Base-by-base conservation (phyloP, 2,797 vertebrate genomes). In the Rhabdomys pumilio region DNA sequence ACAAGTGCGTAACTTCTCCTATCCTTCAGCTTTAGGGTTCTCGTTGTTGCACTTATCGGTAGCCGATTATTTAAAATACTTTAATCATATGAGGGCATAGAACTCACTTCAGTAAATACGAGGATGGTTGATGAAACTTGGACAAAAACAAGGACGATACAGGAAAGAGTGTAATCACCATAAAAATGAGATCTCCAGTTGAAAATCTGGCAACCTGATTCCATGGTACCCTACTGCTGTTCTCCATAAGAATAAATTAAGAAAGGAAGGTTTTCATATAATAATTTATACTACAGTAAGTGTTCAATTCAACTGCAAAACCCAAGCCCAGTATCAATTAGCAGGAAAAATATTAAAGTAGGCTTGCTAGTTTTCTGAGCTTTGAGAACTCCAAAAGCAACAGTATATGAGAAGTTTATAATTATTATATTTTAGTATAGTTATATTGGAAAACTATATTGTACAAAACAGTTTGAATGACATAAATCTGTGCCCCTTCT, bases 61-160 rank as follows among this genome's bases (percentile, higher is more conserved):
- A 89, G 79, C 34, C 57, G 76, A 72, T 86, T 94, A 80, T 69
- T 89, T 93, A 24, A 65, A 95, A 83, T 79, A 75, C 65, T 17
- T 50, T 87, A 84, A 81, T 83, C 47, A 79, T 73, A 7, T 59
- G 85, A 93, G 1, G 61, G 4, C 19, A 90, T 55, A 50, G 57
- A 86, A 84, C 34, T 76, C 0, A 38, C 53, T 57, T 93, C 55
- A 26, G 2, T 81, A 85, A 50, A 79, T 83, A 9, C 72, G 19
- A 38, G 88, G 26, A 31, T 92, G 38, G 11, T 22, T 47, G 86
- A 91, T 14, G 41, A 91, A 55, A 44, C 69, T 67, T 81, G n/a
- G 0, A 17, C 3, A 67, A 84, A 92, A 59, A 31, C 53, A 63
- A 47, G 19, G 3, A 81, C 14, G 47, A 26, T 19, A 38, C 29